A percentile compares a stretch with the other conserved stretches of the same genome.
phyloP scores from a whole-genome alignment of 2,888 invertebrate genomes.

The Tetanocera ferruginea region DNA sequence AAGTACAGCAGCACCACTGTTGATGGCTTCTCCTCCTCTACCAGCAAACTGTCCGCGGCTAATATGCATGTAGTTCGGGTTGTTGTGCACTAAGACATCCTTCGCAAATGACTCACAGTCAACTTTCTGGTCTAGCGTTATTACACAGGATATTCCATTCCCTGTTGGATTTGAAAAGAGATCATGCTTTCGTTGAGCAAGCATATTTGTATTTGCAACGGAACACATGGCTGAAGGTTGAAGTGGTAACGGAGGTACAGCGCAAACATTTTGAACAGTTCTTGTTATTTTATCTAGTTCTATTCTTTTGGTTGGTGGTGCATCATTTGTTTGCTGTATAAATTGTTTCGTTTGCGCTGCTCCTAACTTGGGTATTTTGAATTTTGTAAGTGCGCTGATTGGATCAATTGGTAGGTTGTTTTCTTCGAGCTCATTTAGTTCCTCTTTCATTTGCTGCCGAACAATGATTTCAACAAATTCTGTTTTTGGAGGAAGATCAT shows the following conservation, averaged over 20 bases:
- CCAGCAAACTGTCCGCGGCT: slow-evolving; percentile 25
- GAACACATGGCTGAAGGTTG: background rate
- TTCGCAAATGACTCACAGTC: background rate
- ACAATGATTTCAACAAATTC: background rate
- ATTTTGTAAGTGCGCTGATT: slow-evolving; percentile 31
- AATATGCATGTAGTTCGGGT: background rate
- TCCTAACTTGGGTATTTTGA: slow-evolving; percentile 49
- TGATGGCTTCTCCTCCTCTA: slow-evolving; percentile 20
- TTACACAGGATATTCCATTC: background rate
- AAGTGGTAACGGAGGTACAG: slow-evolving; percentile 28
- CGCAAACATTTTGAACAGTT: slow-evolving; percentile 46
- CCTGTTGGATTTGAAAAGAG: background rate
- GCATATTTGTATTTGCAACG: background rate
- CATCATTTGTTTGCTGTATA: background rate
- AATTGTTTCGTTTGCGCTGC: background rate
- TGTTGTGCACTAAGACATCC: background rate
- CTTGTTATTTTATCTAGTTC: slow-evolving; percentile 43
- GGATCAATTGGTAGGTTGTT: background rate
- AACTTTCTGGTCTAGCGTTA: background rate
- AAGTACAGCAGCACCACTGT: background rate
- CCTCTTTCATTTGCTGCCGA: background rate
- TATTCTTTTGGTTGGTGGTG: background rate
- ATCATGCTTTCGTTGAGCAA: background rate
- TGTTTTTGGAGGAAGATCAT: background rate
- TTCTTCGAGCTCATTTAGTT: background rate